Evolutionary conservation across 2,888 invertebrate species (phyloP).

Genomic region (Orchesella flavescens): DNA sequence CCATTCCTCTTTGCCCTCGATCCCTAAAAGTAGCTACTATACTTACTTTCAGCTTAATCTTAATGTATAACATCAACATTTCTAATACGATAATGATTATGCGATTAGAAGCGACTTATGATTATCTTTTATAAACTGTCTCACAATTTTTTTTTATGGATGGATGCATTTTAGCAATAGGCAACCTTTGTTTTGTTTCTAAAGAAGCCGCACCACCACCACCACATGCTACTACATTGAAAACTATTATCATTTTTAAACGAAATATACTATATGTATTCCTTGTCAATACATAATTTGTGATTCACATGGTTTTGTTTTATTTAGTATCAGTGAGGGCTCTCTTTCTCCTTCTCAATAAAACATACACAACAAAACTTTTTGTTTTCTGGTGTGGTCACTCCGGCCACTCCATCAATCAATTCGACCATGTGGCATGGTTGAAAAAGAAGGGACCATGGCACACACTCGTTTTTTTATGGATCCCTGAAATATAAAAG

Average conservation of each 20-base stretch:
- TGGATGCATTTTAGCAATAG: no score
- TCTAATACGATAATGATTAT: conserved; percentile 9
- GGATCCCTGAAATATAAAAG: conserved; percentile 41
- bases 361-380: no score
- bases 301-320: no score
- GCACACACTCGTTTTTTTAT: conserved; percentile 31
- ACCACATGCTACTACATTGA: no score
- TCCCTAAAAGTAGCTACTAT: no score
- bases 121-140: background rate
- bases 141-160: background rate
- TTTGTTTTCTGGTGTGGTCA: conserved; percentile 29
- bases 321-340: no score
- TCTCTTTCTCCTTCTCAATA: no score
- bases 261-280: background rate
- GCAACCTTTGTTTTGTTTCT: no score
- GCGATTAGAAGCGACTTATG: conserved; percentile 3
- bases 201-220: no score
- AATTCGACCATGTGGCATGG: conserved; percentile 22
- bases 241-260: no score
- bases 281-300: background rate
- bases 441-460: conserved; percentile 27
- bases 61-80: background rate
- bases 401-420: conserved; percentile 19
- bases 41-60: no score
- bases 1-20: no score